Conservation (phyloP, 1,140 invertebrate species). For the Diprion similis region DNA sequence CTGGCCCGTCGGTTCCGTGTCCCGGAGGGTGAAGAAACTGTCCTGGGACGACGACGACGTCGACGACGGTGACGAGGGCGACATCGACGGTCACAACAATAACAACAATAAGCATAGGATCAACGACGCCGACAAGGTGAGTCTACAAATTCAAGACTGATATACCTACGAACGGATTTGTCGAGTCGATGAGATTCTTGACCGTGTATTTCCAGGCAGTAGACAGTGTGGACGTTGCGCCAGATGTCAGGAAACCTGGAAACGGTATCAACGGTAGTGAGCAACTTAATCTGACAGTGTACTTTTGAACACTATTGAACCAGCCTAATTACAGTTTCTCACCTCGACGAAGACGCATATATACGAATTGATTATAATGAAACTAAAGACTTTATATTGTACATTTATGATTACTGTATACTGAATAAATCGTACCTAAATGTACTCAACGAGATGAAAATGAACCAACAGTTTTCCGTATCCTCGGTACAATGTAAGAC, state of each 20-base stretch:
- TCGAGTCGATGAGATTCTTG: too few species aligned
- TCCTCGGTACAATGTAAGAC: too few species aligned
- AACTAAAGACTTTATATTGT: too few species aligned
- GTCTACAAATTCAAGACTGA: background rate
- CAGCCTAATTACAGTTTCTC: too few species aligned
- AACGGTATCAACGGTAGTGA: slow-evolving; percentile 51
- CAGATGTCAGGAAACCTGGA: slow-evolving; percentile 53
- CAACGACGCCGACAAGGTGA: background rate
- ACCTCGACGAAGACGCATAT: too few species aligned
- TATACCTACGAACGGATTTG: slow-evolving; percentile 15
- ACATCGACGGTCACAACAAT: background rate
- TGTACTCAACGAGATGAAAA: too few species aligned
- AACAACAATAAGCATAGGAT: slow-evolving; percentile 19
- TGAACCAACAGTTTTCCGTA: too few species aligned
- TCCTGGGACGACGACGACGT: slow-evolving; percentile 75
- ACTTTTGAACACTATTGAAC: slow-evolving; percentile 55
- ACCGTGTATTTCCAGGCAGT: slow-evolving; percentile 56
- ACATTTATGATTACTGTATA: too few species aligned
- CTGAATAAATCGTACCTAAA: too few species aligned
- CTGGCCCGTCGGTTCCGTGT: slow-evolving; percentile 67
- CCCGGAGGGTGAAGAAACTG: slow-evolving; percentile 73
- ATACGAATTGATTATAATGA: slow-evolving; percentile 11
- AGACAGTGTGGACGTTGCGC: slow-evolving; percentile 64
- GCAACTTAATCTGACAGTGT: slow-evolving; percentile 66
- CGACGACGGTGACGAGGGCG: background rate